phyloP scores from a whole-genome alignment of 2,797 vertebrate genomes.

The Bovichtus diacanthus region DNA sequence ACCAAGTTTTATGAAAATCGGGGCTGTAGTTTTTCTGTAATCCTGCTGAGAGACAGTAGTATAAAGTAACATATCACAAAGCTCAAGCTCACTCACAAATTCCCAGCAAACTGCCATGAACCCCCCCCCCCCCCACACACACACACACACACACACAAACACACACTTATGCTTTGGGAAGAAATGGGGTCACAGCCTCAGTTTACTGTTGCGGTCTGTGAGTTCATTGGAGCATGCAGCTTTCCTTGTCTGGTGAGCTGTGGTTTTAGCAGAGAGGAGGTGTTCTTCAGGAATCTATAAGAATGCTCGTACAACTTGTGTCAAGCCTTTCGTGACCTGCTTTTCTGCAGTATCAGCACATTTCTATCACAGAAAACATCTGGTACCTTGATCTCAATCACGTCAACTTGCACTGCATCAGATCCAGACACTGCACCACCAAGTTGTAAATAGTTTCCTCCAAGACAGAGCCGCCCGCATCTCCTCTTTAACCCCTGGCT shows the following conservation, averaged over 20 bases:
- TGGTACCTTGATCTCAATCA: conserved; percentile 6
- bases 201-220: not conserved
- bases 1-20: too few species aligned
- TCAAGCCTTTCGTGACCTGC: not conserved
- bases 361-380: not conserved
- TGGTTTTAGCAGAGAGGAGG: not conserved
- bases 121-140: too few species aligned
- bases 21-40: too few species aligned
- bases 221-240: too few species aligned
- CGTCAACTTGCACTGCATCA: not conserved
- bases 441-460: not conserved
- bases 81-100: not conserved
- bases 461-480: not conserved
- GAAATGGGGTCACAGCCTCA: not conserved
- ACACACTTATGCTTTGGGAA: not conserved
- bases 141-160: too few species aligned
- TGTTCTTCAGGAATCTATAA: not conserved
- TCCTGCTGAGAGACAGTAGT: too few species aligned
- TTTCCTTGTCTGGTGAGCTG: not conserved
- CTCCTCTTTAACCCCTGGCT: not conserved
- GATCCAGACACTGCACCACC: not conserved
- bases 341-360: not conserved
- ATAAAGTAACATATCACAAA: not conserved
- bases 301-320: not conserved
- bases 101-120: not conserved